A percentile compares a stretch with the other conserved stretches of the same genome.
phyloP scores from a whole-genome alignment of 2,797 vertebrate genomes.

The Delichon dasypus region DNA sequence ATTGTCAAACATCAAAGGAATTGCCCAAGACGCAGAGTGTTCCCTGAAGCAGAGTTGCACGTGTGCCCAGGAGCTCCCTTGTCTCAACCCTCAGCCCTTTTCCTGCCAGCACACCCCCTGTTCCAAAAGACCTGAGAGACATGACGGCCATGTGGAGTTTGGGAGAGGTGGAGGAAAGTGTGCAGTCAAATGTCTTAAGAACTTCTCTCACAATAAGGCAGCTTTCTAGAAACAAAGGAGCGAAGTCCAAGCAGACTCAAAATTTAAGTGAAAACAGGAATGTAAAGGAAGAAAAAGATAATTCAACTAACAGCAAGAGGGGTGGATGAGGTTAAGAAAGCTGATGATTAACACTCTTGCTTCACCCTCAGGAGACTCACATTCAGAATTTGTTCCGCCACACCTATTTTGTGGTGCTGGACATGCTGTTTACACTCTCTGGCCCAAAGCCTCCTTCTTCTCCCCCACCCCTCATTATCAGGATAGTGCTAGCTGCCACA shows the following conservation, averaged over 20 bases:
- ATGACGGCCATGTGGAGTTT: not conserved
- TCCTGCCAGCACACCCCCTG: not conserved
- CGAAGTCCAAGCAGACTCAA: not conserved
- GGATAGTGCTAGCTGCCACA: fast-evolving
- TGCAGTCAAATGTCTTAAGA: not conserved
- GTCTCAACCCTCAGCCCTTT: not conserved
- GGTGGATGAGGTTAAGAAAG: not conserved
- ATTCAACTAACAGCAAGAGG: not conserved
- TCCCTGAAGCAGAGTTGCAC: conserved; percentile 48
- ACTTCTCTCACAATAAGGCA: not conserved
- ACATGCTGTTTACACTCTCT: not conserved
- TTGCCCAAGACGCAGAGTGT: conserved; percentile 50
- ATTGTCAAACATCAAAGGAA: conserved; percentile 66
- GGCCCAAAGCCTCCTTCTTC: not conserved
- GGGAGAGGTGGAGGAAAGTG: not conserved
- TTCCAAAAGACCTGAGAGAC: not conserved
- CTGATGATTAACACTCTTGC: not conserved
- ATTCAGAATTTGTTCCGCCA: not conserved
- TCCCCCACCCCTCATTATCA: not conserved
- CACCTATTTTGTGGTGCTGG: not conserved
- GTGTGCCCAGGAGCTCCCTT: not conserved
- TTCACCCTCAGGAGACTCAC: not conserved
- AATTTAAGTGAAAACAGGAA: not conserved
- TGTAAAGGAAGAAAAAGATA: not conserved
- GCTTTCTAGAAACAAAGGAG: conserved; percentile 17